Conservation (phyloP, 2,888 invertebrate species). For the Nymphalis c-album region DNA sequence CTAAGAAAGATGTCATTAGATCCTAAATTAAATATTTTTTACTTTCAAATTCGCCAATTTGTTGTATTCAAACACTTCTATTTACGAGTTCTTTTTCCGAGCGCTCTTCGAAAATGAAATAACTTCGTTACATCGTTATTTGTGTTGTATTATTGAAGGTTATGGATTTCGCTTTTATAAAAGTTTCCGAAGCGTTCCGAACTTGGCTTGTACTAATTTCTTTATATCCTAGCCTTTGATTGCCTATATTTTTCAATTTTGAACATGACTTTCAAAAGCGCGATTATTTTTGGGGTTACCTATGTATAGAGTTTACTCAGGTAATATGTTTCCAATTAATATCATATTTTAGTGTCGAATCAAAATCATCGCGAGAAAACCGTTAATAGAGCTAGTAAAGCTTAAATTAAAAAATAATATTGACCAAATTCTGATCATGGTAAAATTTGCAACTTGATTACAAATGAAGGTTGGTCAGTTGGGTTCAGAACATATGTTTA, state of each 20-base stretch:
- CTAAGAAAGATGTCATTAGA: neutral
- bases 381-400: too few relatives aligned
- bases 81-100: conserved; percentile 9
- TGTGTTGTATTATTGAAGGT: conserved; percentile 14
- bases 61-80: conserved; percentile 9
- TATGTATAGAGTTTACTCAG: too few relatives aligned
- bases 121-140: conserved; percentile 14
- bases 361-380: too few relatives aligned
- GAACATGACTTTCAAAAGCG: too few relatives aligned
- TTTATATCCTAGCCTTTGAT: conserved; percentile 7
- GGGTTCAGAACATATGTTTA: too few relatives aligned
- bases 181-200: conserved; percentile 2
- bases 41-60: conserved; percentile 10
- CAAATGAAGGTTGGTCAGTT: too few relatives aligned
- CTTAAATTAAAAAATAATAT: too few relatives aligned
- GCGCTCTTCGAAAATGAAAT: conserved; percentile 10
- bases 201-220: conserved; percentile 9
- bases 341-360: too few relatives aligned
- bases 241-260: conserved; percentile 3
- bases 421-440: too few relatives aligned
- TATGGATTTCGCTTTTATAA: conserved; percentile 14
- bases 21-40: conserved; percentile 2
- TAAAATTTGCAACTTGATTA: too few relatives aligned
- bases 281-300: too few relatives aligned
- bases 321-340: too few relatives aligned